Percentiles rank a stretch among this genome's conserved stretches.
Evolutionary conservation across 92 coral and sea anemone genomes (phyloP).

Genomic region (Epizoanthus stellaris): DNA sequence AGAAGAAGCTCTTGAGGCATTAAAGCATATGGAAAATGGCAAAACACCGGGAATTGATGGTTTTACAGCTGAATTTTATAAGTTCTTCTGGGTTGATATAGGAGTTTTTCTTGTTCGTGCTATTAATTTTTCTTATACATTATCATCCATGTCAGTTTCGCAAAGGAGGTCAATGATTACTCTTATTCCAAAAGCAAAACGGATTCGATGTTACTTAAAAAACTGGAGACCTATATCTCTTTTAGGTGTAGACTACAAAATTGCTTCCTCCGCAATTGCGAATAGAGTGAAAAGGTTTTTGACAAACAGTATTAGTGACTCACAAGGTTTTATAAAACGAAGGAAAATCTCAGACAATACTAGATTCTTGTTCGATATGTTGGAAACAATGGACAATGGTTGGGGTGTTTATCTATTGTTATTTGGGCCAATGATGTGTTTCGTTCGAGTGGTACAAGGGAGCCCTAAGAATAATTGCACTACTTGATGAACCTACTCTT

Average conservation of each 20-base stretch:
- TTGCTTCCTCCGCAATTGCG: slow-evolving; percentile 22
- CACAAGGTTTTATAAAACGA: slow-evolving; percentile 12
- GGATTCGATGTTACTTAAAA: slow-evolving; percentile 17
- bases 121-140: slow-evolving; percentile 21
- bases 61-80: slow-evolving; percentile 44
- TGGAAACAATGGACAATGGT: slow-evolving; percentile 1
- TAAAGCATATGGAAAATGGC: slow-evolving; percentile 41
- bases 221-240: slow-evolving; percentile 22
- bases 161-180: slow-evolving; percentile 35
- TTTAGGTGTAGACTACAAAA: too few relatives aligned
- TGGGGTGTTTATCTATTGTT: too few relatives aligned
- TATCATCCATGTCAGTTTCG: slow-evolving; percentile 31
- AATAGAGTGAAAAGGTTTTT: slow-evolving; percentile 28
- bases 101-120: slow-evolving; percentile 24
- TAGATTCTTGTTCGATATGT: neutral
- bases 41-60: slow-evolving; percentile 37
- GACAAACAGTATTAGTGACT: slow-evolving; percentile 18
- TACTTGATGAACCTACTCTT: too few relatives aligned
- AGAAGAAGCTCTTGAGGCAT: slow-evolving; percentile 47
- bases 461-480: too few relatives aligned
- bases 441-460: too few relatives aligned
- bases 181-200: slow-evolving; percentile 17
- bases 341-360: neutral
- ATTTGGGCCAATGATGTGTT: too few relatives aligned
- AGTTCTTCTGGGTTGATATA: slow-evolving; percentile 28